Conservation (phyloP, 2,888 invertebrate genomes). For the Dromius quadrimaculatus region DNA sequence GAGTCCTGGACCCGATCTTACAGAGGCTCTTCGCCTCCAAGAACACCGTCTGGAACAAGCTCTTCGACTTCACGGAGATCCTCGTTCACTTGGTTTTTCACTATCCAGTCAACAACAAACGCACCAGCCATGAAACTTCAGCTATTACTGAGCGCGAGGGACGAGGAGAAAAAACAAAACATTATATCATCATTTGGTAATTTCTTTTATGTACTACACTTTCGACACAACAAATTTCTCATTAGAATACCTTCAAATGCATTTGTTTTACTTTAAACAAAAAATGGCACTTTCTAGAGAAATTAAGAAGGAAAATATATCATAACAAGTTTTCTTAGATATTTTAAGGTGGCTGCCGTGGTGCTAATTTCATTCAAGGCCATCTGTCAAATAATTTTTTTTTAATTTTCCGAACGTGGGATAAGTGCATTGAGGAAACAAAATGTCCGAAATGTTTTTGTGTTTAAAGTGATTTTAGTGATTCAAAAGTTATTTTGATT, state of each 20-base stretch:
- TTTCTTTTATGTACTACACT: background rate
- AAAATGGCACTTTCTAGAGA: conserved; percentile 1
- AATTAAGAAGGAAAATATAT: conserved; percentile 1
- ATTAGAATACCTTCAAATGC: background rate
- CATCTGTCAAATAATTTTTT: background rate
- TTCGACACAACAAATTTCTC: background rate
- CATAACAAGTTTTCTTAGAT: background rate
- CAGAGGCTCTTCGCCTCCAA: conserved; percentile 76
- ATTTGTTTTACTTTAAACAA: background rate
- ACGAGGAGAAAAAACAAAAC: conserved; percentile 49
- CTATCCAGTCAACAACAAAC: conserved; percentile 68
- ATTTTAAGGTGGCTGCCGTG: background rate
- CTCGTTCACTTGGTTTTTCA: conserved; percentile 83
- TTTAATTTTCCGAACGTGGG: background rate
- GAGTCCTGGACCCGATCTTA: conserved; percentile 78
- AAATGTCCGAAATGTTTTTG: background rate
- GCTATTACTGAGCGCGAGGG: conserved; percentile 78
- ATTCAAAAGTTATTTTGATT: conserved; percentile 6
- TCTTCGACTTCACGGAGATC: conserved; percentile 83
- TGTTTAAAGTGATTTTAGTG: conserved; percentile 7
- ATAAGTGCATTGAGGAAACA: background rate
- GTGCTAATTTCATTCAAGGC: background rate
- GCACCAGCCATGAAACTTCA: conserved; percentile 82
- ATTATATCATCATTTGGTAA: background rate
- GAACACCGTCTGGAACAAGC: conserved; percentile 88